Percentiles rank a stretch among this genome's conserved stretches.
Evolutionary conservation across 2,888 invertebrate genomes (phyloP).

Genomic region (Petrolisthes cinctipes): DNA sequence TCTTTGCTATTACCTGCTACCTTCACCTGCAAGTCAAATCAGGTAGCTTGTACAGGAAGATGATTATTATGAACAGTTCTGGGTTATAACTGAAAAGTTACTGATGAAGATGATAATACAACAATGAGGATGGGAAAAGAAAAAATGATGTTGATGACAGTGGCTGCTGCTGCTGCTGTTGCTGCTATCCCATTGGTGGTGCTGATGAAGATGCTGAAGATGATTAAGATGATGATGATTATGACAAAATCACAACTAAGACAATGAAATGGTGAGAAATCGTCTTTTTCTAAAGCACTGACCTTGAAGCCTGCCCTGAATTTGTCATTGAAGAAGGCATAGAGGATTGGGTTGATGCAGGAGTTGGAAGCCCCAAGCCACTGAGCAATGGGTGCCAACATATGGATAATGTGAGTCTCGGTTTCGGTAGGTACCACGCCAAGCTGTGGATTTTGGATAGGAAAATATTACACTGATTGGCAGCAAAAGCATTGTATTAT

Average conservation of each 20-base stretch:
- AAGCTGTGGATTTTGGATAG: slow-evolving; percentile 1
- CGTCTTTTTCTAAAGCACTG: background rate
- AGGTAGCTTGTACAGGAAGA: no score
- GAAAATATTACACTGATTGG: no score
- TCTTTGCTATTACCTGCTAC: no score
- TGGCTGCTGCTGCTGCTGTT: background rate
- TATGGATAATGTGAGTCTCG: slow-evolving; percentile 76
- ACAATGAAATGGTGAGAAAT: no score
- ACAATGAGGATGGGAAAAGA: background rate
- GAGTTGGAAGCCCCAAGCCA: slow-evolving; percentile 95
- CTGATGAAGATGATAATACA: background rate
- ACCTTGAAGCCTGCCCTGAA: slow-evolving; percentile 84
- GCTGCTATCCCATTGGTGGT: no score
- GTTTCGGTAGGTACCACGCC: slow-evolving; percentile 36
- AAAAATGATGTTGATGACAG: background rate
- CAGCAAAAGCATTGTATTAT: no score
- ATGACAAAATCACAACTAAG: no score
- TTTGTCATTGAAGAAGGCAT: slow-evolving; percentile 95
- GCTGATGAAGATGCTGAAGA: no score
- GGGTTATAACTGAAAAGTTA: background rate
- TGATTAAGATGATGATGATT: no score
- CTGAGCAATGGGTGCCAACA: slow-evolving; percentile 88
- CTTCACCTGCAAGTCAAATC: no score
- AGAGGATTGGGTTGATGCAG: slow-evolving; percentile 94
- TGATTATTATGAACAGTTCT: no score